Evolutionary conservation across 2,888 invertebrate genomes (phyloP), one percentile per base, ranked within the genome.

Genomic region (Heteropelma amictum): DNA sequence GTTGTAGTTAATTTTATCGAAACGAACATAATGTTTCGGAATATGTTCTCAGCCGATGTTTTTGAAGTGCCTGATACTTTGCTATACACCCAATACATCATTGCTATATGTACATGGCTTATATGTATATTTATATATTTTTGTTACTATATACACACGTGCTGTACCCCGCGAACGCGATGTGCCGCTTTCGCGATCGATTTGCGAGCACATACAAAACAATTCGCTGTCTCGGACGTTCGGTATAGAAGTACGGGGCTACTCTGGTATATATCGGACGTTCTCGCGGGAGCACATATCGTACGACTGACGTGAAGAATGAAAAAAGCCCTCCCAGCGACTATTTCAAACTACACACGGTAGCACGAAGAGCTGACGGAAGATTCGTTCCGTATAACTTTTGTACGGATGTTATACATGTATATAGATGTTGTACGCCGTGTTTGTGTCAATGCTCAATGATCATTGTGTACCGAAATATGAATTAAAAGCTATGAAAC

Each of bases 131-230:
- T 28, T 58, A 38, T 47, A 35, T 49, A n/a, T 65, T 64, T 72
- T 72, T 64, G 65, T 67, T 60, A 53, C 65, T n/a, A n/a, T n/a
- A n/a, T n/a, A n/a, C 53, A 70, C 70, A 70, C 74, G 69, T 71
- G 70, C 54, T 71, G 35, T 3, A n/a, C n/a, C n/a, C 47, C 53
- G 63, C 35, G 61, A 53, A 54, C 65, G 47, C 64, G 53, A 70
- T 75, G 65, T 63, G 54, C 54, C 67, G 67, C 38, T 67, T 67
- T 49, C 61, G 65, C 75, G 75, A 75, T 75, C 75, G 75, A 75
- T 75, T 71, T 71, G 47, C 49, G 28, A 68, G 67, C 60, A 40
- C 67, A 56, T 45, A 56, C 65, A 45, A 67, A 67, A 45, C 65
- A 19, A 33, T 67, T 67, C 17, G 17, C 65, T 45, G 12, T 72